Conservation (phyloP, 1,140 invertebrate genomes). For the Brachionus angularis region DNA sequence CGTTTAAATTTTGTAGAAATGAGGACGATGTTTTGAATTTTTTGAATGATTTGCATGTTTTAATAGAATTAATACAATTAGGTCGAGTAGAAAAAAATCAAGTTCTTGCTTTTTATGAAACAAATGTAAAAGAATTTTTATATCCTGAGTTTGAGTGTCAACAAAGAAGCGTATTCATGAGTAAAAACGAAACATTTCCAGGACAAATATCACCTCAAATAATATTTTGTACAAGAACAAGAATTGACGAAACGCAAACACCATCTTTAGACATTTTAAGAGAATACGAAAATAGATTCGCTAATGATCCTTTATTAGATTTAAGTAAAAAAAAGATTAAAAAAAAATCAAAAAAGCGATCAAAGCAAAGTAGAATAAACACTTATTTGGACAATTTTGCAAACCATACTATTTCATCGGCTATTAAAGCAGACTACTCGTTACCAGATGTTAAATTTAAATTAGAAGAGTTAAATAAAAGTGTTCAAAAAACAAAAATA, state of each 20-base stretch:
- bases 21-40: slow-evolving; percentile 40
- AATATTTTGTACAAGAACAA: slow-evolving; percentile 24
- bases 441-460: slow-evolving; percentile 27
- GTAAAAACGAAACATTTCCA: slow-evolving; percentile 52
- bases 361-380: neutral
- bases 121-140: slow-evolving; percentile 53
- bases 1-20: slow-evolving; percentile 36
- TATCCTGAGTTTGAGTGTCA: slow-evolving; percentile 52
- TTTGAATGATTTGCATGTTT: slow-evolving; percentile 52
- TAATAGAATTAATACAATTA: slow-evolving; percentile 53
- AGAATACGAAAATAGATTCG: slow-evolving; percentile 36
- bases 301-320: neutral
- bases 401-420: slow-evolving; percentile 40
- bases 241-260: neutral
- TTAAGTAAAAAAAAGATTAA: neutral
- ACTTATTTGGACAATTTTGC: slow-evolving; percentile 30
- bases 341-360: slow-evolving; percentile 1
- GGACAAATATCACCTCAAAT: slow-evolving; percentile 44
- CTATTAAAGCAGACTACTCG: slow-evolving; percentile 39
- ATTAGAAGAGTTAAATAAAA: slow-evolving; percentile 19
- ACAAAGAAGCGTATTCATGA: slow-evolving; percentile 51
- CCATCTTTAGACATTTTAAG: slow-evolving; percentile 25
- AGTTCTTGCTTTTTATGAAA: slow-evolving; percentile 50
- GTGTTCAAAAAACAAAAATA: slow-evolving; percentile 33
- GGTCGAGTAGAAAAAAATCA: slow-evolving; percentile 44